A percentile compares a stretch with the other conserved stretches of the same genome.
phyloP scores from a whole-genome alignment of 2,113 vertebrate genomes.

The Terrapene triunguis region DNA sequence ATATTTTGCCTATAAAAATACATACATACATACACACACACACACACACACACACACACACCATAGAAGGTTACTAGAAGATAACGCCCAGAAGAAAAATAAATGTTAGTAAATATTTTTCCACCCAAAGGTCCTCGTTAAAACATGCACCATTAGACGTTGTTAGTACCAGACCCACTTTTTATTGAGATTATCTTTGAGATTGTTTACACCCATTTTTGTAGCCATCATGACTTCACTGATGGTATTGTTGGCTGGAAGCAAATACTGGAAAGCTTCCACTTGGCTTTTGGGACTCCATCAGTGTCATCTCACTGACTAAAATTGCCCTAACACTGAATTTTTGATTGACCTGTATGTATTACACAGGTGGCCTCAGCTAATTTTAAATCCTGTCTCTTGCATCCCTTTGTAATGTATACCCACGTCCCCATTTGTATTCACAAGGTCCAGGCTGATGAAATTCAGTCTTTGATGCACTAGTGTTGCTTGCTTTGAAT shows the following conservation, averaged over 20 bases:
- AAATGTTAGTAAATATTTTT: neutral
- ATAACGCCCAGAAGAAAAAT: neutral
- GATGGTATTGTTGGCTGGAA: neutral
- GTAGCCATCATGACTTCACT: neutral
- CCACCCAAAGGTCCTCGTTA: neutral
- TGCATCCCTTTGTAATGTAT: constrained; percentile 28
- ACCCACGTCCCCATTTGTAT: constrained; percentile 27
- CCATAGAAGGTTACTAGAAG: neutral
- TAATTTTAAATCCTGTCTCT: neutral
- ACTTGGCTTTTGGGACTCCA: neutral
- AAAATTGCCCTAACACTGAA: accelerated
- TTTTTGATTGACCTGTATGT: neutral
- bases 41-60: too few relatives aligned
- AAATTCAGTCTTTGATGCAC: neutral
- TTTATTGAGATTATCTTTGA: neutral
- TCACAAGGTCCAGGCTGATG: constrained; percentile 7
- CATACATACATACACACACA: too few relatives aligned
- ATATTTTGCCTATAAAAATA: too few relatives aligned
- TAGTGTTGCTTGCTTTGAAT: neutral
- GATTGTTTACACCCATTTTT: neutral
- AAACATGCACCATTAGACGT: neutral
- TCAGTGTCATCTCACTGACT: neutral
- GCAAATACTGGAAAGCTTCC: neutral
- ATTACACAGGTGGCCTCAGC: neutral
- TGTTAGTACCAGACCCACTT: neutral